These are phyloP conservation scores for Aegithalos caudatus DNA, from an alignment of 2,113 vertebrate species.

Conservation along the genomic window DNA sequence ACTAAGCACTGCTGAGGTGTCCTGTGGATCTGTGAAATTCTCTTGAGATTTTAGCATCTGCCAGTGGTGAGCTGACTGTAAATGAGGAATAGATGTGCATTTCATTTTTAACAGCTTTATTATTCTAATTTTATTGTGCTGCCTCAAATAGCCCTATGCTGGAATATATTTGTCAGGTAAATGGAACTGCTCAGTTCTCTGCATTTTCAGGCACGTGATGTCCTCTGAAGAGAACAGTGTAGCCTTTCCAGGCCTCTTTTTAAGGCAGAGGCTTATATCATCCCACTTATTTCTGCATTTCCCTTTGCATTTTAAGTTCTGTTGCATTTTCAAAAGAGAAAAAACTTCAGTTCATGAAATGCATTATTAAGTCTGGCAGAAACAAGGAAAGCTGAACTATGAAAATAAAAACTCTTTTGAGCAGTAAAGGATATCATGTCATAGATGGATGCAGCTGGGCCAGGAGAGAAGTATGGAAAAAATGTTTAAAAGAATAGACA, in stretches of 20 bases:
- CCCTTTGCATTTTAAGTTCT: not conserved
- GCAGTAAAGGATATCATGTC: not conserved
- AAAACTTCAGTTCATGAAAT: too few species aligned
- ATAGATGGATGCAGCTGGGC: not conserved
- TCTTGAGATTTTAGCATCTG: not conserved
- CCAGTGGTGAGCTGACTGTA: not conserved
- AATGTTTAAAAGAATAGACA: not conserved
- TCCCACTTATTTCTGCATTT: not conserved
- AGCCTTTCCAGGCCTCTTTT: not conserved
- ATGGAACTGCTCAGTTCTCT: not conserved
- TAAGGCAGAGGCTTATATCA: not conserved
- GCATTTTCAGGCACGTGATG: not conserved
- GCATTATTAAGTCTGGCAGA: not conserved
- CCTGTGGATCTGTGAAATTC: not conserved
- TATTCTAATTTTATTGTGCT: not conserved
- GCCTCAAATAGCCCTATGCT: not conserved
- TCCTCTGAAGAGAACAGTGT: not conserved
- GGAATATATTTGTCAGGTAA: not conserved
- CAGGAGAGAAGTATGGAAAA: not conserved
- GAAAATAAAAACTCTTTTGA: not conserved
- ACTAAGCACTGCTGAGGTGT: not conserved
- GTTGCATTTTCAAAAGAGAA: not conserved
- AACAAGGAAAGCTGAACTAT: not conserved
- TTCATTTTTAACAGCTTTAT: not conserved
- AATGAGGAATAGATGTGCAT: not conserved